A percentile compares a stretch with the other conserved stretches of the same genome.
Conservation (phyloP, 2,113 vertebrate genomes). For the Lampris megalopsis region DNA sequence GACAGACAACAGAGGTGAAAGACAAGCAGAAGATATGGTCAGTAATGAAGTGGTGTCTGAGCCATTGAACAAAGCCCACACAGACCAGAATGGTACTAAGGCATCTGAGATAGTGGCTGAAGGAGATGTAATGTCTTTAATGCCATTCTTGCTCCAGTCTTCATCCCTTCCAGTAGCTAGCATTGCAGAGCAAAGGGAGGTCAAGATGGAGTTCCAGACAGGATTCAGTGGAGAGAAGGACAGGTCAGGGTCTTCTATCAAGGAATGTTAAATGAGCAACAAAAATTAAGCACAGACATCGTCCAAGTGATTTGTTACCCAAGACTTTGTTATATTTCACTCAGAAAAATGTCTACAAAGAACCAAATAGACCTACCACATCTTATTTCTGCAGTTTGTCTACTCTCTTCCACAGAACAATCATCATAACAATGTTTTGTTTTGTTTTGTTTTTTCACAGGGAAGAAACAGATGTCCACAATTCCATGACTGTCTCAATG, state of each 20-base stretch:
- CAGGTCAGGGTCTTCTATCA: slow-evolving; percentile 41
- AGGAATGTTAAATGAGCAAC: background rate
- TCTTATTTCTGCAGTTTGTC: background rate
- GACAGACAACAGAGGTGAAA: background rate
- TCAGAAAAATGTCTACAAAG: too few relatives aligned
- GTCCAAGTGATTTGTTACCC: too few relatives aligned
- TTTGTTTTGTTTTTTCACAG: slow-evolving; percentile 34
- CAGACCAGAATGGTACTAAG: background rate
- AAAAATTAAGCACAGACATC: too few relatives aligned
- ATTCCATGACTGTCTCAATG: slow-evolving; percentile 6
- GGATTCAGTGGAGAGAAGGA: slow-evolving; percentile 5
- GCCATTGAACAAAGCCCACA: background rate
- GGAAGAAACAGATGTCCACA: slow-evolving; percentile 13
- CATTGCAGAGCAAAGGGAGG: background rate
- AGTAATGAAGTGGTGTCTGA: too few relatives aligned
- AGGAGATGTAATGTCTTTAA: slow-evolving; percentile 1
- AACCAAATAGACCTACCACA: background rate
- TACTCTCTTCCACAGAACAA: background rate
- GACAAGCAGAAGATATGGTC: background rate
- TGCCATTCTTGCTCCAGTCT: background rate
- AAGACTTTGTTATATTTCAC: too few relatives aligned
- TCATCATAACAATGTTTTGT: background rate
- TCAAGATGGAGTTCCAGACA: slow-evolving; percentile 7
- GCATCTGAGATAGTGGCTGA: background rate
- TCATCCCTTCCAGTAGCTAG: background rate